Evolutionary conservation across 2,888 invertebrate genomes (phyloP), one percentile per base, ranked within the genome.

Genomic region (Schizotus pectinicornis): DNA sequence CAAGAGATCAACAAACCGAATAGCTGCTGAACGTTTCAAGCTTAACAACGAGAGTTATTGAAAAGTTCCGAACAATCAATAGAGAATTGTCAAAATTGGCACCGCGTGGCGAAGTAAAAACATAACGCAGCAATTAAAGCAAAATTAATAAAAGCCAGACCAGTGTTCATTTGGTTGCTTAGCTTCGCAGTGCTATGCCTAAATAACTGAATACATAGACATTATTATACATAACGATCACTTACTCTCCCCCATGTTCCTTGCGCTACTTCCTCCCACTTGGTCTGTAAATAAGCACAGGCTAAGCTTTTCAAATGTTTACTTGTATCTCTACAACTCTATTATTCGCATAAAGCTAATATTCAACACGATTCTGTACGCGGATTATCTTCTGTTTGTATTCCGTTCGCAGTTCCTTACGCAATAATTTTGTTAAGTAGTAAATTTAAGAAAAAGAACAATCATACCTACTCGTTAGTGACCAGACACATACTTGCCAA

Each of bases 191-290:
- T 56, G 60, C 50, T 59, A 31, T 50, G 51, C 50, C 59, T 56
- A 53, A 51, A 48, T 52, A 60, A 56, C 52, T 49, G 54, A 50
- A 59, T 59, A 59, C 60, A 53, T 60, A 60, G 54, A 52, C 31
- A 45, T 48, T 52, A 59, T 59, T 55, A 51, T 52, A 51, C 47
- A 49, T 56, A 52, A 52, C 56, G 56, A 56, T 56, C 51, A 74
- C 76, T 76, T 76, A 76, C 76, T 74, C 74, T 72, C 69, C 74
- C 73, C 75, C 76, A 76, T 59, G 72, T 73, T 67, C 76, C 76
- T 70, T 72, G 68, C 32, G 69, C 69, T 62, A 74, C 72, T 68
- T 74, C 74, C 63, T 75, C 74, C 76, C 76, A 76, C 67, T 76
- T 76, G 63, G 67, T 75, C 75, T 76, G 75, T 61, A 75, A 74